Evolutionary conservation across 2,113 vertebrate genomes (phyloP), one percentile per base, ranked within the genome.

Genomic region (Scartelaos histophorus): DNA sequence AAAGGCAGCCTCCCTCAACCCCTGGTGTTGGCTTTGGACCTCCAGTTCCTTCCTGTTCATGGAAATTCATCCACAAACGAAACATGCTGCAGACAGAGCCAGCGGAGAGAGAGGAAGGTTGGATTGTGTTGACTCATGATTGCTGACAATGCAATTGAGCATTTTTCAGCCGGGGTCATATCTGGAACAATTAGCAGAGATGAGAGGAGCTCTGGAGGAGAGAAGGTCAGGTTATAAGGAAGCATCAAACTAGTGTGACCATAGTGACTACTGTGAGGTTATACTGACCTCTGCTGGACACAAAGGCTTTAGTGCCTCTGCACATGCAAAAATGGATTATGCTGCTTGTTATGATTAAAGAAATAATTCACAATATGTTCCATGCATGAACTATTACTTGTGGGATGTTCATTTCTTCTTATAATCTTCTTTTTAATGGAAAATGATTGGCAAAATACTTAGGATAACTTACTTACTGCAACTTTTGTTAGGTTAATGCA

Each of bases 11-110:
- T 89, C 66, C 0, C 76, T 89, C 83, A 89, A 85, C 69, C 78
- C 34, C 76, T 19, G 15, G 56, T 92, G 90, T 92, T 91, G 89
- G 81, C 87, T 91, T 88, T 91, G 88, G 91, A 90, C 69, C 70
- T 69, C 29, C 60, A 80, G 71, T 85, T 90, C 88, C 89, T 92
- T 92, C 90, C 89, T 92, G 89, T 88, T 92, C 91, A 89, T 87
- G 87, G 81, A 92, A 87, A 87, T 88, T 80, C 46, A 71, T 70
- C 49, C 72, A 70, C 76, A 79, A 86, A 80, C 66, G 46, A 85
- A 82, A 71, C 74, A 65, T 66, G 11, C 82, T 88, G 78, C 65
- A 82, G 70, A 79, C 0, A 1, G 17, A 53, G 51, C 43, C 49
- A 67, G 64, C 54, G 68, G 56, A 54, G 67, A 72, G 62, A 47